Evolutionary conservation across 2,113 vertebrate genomes (phyloP), one percentile per base, ranked within the genome.

Genomic region (Anarrhichthys ocellatus): DNA sequence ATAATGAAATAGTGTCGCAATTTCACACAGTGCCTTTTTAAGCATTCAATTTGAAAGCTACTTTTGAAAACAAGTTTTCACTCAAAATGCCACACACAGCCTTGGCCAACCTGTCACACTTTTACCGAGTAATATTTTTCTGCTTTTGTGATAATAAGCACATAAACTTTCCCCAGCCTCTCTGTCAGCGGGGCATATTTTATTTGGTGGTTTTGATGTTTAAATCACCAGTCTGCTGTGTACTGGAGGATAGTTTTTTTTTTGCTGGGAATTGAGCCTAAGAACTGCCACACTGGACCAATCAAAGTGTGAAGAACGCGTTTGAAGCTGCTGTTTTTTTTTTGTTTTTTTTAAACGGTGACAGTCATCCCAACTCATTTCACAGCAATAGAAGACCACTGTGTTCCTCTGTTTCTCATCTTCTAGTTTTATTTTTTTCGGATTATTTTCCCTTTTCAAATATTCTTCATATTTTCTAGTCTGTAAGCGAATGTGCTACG

Each of bases 221-320:
- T 76, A 86, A 91, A 76, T 86, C 78, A 87, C 67, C 54, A 76
- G 68, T 56, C 69, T 63, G 74, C 81, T 78, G 62, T 74, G 82
- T 50, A 69, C 79, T 67, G 77, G 70, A 81, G 58, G 73, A 63
- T 63, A 9, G 14, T 62, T 46, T 85, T 56, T 79, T 32, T 15
- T 32, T 32, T 20, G 64, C 67, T 66, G 73, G 77, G 77, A 88
- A 88, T 61, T 67, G 54, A 88, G 87, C 59, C 78, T 87, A 64
- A 89, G 87, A 87, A 91, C 84, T 86, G 79, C 76, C 80, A 86
- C 84, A 86, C 48, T 77, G 86, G 80, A 78, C 81, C 70, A 87
- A 90, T 82, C 84, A 86, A 87, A 87, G 89, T 89, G 87, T 89
- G 84, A 90, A 85, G 65, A 87, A 58, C 66, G 66, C 38, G 81